Conservation (phyloP, 2,113 vertebrate genomes). For the Guaruba guarouba region DNA sequence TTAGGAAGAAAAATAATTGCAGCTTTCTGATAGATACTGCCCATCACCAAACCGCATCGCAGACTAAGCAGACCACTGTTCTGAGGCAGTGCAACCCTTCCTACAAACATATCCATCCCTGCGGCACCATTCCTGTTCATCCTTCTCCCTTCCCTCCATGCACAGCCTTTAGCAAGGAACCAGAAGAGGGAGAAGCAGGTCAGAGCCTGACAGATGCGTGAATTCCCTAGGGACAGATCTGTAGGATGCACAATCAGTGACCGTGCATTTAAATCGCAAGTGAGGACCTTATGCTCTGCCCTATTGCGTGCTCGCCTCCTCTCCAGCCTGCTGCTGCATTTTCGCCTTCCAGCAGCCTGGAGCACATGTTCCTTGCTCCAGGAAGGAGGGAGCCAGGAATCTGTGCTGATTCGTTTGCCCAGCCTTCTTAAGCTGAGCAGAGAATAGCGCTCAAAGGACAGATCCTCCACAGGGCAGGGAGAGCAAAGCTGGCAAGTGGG, state of each 20-base stretch:
- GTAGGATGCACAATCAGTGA: not conserved
- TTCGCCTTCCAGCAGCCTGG: not conserved
- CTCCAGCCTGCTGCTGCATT: not conserved
- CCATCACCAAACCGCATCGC: not conserved
- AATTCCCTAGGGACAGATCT: not conserved
- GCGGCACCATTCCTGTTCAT: not conserved
- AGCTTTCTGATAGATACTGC: not conserved
- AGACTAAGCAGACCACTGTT: not conserved
- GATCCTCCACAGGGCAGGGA: not conserved
- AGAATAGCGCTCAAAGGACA: not conserved
- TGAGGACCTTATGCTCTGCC: not conserved
- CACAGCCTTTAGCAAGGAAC: not conserved
- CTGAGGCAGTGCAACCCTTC: not conserved
- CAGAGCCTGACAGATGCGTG: not conserved
- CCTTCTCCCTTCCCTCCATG: not conserved
- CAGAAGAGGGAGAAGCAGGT: not conserved
- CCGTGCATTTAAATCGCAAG: rapidly evolving
- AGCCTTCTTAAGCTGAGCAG: not conserved
- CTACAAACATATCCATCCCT: rapidly evolving
- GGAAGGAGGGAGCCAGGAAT: not conserved
- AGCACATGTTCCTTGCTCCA: not conserved
- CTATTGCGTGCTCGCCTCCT: not conserved
- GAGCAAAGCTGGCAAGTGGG: not conserved
- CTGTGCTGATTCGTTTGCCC: not conserved
- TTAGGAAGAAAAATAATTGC: not conserved